These are phyloP conservation scores for Lordiphosa mommai DNA, from an alignment of 1,140 invertebrate genomes.

Conservation along the genomic window DNA sequence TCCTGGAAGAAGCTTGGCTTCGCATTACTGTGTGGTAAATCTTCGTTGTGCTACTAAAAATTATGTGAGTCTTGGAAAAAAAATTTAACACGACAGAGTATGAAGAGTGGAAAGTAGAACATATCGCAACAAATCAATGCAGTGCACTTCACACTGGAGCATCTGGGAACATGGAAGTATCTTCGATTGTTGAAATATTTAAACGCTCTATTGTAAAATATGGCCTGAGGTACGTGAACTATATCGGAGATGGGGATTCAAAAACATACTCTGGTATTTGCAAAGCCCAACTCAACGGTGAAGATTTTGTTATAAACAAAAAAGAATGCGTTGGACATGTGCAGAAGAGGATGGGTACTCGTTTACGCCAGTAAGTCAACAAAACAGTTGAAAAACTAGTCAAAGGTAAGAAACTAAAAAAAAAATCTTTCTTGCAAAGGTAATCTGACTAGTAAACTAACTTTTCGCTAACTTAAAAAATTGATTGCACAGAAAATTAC, in stretches of 20 bases:
- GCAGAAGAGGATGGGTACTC: slow-evolving; percentile 54
- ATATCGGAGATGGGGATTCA: too few relatives aligned
- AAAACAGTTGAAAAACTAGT: too few relatives aligned
- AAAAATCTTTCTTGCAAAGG: too few relatives aligned
- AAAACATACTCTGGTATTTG: background rate
- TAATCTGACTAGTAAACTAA: too few relatives aligned
- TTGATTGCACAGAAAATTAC: too few relatives aligned
- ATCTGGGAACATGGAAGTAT: background rate
- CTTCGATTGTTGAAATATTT: slow-evolving; percentile 48
- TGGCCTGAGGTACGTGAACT: background rate
- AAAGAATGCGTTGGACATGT: slow-evolving; percentile 28
- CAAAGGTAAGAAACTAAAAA: too few relatives aligned
- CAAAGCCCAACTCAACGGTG: slow-evolving; percentile 29
- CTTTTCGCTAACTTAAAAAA: too few relatives aligned
- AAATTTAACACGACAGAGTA: background rate
- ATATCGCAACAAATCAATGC: slow-evolving; percentile 3
- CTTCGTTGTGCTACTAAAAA: slow-evolving; percentile 11
- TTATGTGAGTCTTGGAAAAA: slow-evolving; percentile 1
- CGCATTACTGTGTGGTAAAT: slow-evolving; percentile 24
- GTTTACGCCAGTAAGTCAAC: too few relatives aligned
- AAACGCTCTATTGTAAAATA: slow-evolving; percentile 23
- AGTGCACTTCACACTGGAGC: background rate
- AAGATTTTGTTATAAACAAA: slow-evolving; percentile 3
- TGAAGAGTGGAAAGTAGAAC: background rate
- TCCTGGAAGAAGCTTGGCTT: slow-evolving; percentile 34